Conservation (phyloP, 2,113 vertebrate genomes). For the Larimichthys crocea region DNA sequence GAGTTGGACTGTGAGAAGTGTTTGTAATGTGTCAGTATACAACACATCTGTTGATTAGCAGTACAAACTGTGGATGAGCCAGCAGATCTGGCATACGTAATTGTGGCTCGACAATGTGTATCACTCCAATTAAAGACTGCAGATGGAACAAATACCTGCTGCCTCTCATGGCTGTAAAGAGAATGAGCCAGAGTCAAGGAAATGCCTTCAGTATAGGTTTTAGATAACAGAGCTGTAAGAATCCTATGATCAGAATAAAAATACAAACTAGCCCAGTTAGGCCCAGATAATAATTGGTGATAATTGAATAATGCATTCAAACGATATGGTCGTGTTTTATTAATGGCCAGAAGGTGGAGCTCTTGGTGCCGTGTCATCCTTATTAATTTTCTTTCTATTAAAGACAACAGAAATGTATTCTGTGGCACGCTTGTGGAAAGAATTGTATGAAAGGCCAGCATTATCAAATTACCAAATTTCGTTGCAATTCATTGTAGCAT, state of each 20-base stretch:
- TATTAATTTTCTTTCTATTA: no score
- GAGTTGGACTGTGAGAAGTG: background rate
- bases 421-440: no score
- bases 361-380: no score
- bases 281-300: no score
- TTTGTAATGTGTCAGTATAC: background rate
- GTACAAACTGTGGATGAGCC: no score
- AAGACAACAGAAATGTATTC: no score
- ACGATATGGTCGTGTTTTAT: no score
- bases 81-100: background rate
- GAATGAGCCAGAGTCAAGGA: background rate
- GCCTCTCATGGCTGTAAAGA: background rate
- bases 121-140: background rate
- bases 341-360: no score
- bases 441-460: no score
- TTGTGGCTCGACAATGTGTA: background rate
- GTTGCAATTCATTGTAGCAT: no score
- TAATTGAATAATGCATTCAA: no score
- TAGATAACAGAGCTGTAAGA: background rate
- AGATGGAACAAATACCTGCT: background rate
- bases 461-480: no score
- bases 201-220: background rate
- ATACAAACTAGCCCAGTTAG: background rate
- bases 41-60: background rate
- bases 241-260: background rate